Evolutionary conservation across 1,140 invertebrate species (phyloP), one percentile per base, ranked within the genome.

Genomic region (Zaprionus camerounensis): DNA sequence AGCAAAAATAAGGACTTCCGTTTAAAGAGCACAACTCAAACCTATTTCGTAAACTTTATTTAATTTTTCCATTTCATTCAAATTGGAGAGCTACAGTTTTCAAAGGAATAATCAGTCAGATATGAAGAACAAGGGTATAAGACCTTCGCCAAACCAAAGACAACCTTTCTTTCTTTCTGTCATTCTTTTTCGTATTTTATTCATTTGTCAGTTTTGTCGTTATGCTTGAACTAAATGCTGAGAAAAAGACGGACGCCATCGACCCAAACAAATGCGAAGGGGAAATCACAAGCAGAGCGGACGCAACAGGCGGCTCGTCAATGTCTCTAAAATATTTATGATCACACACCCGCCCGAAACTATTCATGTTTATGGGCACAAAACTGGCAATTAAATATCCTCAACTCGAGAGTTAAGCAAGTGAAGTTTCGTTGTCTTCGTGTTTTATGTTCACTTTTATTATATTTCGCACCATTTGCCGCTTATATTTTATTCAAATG

Each of bases 151-250:
- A 31, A 31, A 31, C 5, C 28, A 28, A 28, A 28, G 26, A 0
- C 28, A 28, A 1, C 6, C 6, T 28, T 28, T 28, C 28, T 28
- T 28, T 28, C 6, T 28, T 28, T 28, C 28, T 28, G 6, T 34
- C 9, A 3, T 34, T 11, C 2, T 11, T 34, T 34, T 11, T 7
- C 28, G 7, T 74, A 71, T 71, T 80, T 78, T 58, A 64, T 81
- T 76, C 76, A 56, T 66, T 71, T 72, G 20, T 83, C 59, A 67
- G 61, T 82, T 66, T 71, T 70, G 17, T 84, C 59, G 76, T 71
- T 75, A 20, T 44, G 61, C 31, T 38, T 20, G n/a, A 53, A 62
- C 36, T 71, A 64, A 74, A 63, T 46, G 24, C 6, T 36, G 36
- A 26, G 49, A 63, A 20, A 20, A 17, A 26, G 31, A 44, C 22